A percentile compares a stretch with the other conserved stretches of the same genome.
Conservation (phyloP, 2,888 invertebrate species). For the Gibbula magus region DNA sequence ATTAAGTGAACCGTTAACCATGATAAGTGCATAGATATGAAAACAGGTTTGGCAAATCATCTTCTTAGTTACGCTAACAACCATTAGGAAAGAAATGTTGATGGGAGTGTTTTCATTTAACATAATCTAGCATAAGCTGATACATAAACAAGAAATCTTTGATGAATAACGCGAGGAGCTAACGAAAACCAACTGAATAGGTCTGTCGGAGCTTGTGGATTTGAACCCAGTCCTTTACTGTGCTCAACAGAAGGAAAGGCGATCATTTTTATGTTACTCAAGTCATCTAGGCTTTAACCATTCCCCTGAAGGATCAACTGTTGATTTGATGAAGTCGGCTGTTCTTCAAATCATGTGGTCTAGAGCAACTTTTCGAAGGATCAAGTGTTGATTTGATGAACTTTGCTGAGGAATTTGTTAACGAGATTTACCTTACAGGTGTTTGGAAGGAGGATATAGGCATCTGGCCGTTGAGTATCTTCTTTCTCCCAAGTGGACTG, state of each 20-base stretch:
- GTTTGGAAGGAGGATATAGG: background rate
- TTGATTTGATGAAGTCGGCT: too few species aligned
- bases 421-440: slow-evolving; percentile 4
- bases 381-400: background rate
- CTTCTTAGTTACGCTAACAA: too few species aligned
- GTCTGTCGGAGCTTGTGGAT: background rate
- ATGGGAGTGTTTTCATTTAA: slow-evolving; percentile 1
- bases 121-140: background rate
- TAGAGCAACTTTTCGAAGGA: background rate
- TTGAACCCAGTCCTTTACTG: background rate
- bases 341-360: background rate
- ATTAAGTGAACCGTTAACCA: too few species aligned
- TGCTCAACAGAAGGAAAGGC: background rate
- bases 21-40: too few species aligned
- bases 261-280: background rate
- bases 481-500: too few species aligned
- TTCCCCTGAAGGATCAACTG: background rate
- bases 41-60: too few species aligned
- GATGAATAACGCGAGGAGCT: background rate
- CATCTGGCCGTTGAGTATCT: too few species aligned
- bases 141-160: background rate
- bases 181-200: background rate
- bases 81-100: background rate
- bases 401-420: background rate
- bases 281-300: background rate